Conservation (phyloP, 1,140 invertebrate species). For the Drosophila watanabei region DNA sequence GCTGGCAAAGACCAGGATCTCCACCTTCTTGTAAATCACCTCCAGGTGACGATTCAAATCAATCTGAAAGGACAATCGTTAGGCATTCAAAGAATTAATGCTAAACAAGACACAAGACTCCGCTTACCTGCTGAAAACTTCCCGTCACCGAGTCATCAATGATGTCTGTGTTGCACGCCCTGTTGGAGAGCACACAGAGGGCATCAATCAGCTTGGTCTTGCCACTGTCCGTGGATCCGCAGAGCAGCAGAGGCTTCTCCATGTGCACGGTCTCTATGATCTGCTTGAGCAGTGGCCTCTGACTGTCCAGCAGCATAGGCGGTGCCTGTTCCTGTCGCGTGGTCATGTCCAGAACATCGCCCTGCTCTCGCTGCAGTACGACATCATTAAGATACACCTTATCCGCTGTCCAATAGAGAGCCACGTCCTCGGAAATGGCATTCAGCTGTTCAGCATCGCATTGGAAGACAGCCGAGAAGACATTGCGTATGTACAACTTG, state of each 20-base stretch:
- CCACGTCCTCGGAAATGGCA: slow-evolving; percentile 72
- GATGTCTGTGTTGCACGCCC: slow-evolving; percentile 74
- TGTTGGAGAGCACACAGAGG: slow-evolving; percentile 74
- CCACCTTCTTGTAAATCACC: slow-evolving; percentile 86
- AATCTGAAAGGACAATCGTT: slow-evolving; percentile 86
- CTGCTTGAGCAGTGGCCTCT: slow-evolving; percentile 77
- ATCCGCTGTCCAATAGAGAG: slow-evolving; percentile 80
- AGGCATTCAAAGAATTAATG: slow-evolving; percentile 85
- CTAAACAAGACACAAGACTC: background rate
- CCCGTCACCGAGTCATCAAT: slow-evolving; percentile 85
- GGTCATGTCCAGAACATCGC: slow-evolving; percentile 10
- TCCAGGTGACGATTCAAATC: slow-evolving; percentile 91
- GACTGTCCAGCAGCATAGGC: slow-evolving; percentile 67
- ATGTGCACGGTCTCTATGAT: slow-evolving; percentile 79
- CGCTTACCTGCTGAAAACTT: slow-evolving; percentile 81
- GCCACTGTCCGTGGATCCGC: slow-evolving; percentile 79
- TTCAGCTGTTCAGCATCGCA: slow-evolving; percentile 74
- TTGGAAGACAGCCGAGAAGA: slow-evolving; percentile 67
- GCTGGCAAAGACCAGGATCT: slow-evolving; percentile 79
- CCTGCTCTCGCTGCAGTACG: slow-evolving; percentile 55
- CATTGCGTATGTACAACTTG: slow-evolving; percentile 73
- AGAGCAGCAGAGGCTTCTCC: slow-evolving; percentile 79
- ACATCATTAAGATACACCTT: slow-evolving; percentile 81
- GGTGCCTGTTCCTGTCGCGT: slow-evolving; percentile 39
- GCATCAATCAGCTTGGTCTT: slow-evolving; percentile 84